Conservation (phyloP, 2,797 vertebrate species). For the Megalops cyprinoides region DNA sequence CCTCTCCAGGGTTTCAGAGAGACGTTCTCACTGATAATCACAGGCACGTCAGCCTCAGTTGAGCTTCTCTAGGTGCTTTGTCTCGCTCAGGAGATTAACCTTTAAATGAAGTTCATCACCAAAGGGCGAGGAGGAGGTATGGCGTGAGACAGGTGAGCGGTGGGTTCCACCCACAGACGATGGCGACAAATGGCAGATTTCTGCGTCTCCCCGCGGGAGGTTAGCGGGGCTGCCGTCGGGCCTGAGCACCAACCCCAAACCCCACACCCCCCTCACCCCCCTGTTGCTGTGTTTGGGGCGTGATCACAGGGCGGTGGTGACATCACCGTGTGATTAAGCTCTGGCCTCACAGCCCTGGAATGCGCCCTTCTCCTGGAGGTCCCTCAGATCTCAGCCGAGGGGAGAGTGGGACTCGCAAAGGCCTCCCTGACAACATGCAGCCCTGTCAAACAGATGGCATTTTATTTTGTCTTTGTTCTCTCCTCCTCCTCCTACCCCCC, state of each 20-base stretch:
- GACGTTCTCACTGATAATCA: too few species aligned
- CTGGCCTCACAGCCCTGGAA: constrained; percentile 37
- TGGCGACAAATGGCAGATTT: too few species aligned
- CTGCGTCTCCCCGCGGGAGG: too few species aligned
- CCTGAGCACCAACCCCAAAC: too few species aligned
- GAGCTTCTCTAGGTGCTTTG: not conserved
- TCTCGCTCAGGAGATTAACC: not conserved
- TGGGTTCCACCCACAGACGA: not conserved
- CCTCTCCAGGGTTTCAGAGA: too few species aligned
- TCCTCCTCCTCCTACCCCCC: too few species aligned
- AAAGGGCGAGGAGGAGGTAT: not conserved
- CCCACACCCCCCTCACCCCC: too few species aligned
- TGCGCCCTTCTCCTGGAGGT: constrained; percentile 43
- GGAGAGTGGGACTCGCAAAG: not conserved
- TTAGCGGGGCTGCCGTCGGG: too few species aligned
- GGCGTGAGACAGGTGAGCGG: not conserved
- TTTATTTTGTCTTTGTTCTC: constrained; percentile 13
- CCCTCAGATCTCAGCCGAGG: constrained; percentile 15
- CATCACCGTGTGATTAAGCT: constrained; percentile 31
- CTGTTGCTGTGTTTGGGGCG: constrained; percentile 33
- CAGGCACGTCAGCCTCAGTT: not conserved
- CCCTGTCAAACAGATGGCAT: constrained; percentile 27
- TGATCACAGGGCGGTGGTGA: constrained; percentile 40
- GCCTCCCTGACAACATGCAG: not conserved
- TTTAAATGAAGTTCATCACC: not conserved